Base-by-base conservation (phyloP, 2,888 invertebrate species). In the Pachycephus smyrnensis region DNA sequence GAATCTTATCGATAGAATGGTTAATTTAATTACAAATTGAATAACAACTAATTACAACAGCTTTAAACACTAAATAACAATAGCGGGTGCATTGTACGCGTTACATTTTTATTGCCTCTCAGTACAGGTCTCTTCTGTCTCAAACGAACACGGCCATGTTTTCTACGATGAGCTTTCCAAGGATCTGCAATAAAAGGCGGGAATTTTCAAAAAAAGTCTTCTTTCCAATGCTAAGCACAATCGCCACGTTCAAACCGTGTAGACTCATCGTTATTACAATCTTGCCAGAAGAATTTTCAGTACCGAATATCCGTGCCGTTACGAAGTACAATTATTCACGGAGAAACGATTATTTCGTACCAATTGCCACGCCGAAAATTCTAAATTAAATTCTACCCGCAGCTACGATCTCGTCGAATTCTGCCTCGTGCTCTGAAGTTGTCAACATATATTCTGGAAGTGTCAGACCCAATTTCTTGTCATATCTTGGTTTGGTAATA, bases 391-490 rank as follows among this genome's bases (percentile, higher is more conserved):
- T 30, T 76, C 73, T 77, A 68, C 85, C 84, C 12, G 84, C 84
- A 55, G 88, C 88, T 31, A 92, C 88, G 76, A 91, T 89, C 77
- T 92, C 94, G 88, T 95, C 95, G 88, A 95, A 95, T 80, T 94
- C 93, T 86, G 92, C 92, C 91, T 96, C 96, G 84, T 94, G 94
- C 82, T 95, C 95, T 69, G 95, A 94, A 89, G 93, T 94, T 79
- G 94, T 93, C 77, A 95, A 88, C 95, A 96, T 95, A 86, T 94
- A 96, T 85, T 93, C 94, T 1, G 96, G 95, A 81, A 96, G 90
- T 68, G 94, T 93, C 30, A 95, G 93, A 32, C 94, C 95, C 76
- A 95, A 92, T 32, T 93, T 89, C 81, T 94, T 94, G 85, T 95
- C 95, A 87, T 94, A 95, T 68, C 93, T 92, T 1, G 95, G 94